Conservation (phyloP, 2,888 invertebrate species). For the Diarsia brunnea region DNA sequence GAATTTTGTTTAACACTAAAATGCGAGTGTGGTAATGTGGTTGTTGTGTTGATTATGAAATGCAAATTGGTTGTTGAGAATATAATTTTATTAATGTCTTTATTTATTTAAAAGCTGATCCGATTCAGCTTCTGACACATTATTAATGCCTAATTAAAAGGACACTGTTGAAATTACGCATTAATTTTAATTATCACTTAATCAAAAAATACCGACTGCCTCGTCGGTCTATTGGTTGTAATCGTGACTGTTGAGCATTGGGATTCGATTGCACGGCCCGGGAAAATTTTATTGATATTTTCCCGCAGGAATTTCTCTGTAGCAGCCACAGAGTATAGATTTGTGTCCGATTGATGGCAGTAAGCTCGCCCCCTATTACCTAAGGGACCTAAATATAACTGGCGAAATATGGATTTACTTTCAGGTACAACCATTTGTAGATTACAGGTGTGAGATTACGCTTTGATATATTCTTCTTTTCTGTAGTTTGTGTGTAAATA, state of each 20-base stretch:
- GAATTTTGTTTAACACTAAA: slow-evolving; percentile 40
- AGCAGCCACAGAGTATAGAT: no score
- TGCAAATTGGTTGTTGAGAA: background rate
- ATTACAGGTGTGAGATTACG: no score
- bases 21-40: slow-evolving; percentile 8
- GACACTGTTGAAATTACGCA: background rate
- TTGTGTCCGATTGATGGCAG: background rate
- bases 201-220: no score
- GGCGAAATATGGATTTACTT: no score
- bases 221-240: no score
- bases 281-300: background rate
- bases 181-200: no score
- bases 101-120: background rate
- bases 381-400: no score
- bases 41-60: background rate
- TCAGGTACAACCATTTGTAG: no score
- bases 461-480: no score
- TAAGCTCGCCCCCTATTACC: background rate
- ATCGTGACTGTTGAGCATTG: no score
- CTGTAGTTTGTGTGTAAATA: no score
- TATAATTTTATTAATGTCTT: background rate
- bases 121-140: background rate
- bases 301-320: background rate
- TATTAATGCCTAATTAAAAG: background rate
- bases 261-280: no score